These are phyloP conservation scores for Lycodopsis pacificus DNA, from an alignment of 2,797 vertebrate species.

Conservation along the genomic window DNA sequence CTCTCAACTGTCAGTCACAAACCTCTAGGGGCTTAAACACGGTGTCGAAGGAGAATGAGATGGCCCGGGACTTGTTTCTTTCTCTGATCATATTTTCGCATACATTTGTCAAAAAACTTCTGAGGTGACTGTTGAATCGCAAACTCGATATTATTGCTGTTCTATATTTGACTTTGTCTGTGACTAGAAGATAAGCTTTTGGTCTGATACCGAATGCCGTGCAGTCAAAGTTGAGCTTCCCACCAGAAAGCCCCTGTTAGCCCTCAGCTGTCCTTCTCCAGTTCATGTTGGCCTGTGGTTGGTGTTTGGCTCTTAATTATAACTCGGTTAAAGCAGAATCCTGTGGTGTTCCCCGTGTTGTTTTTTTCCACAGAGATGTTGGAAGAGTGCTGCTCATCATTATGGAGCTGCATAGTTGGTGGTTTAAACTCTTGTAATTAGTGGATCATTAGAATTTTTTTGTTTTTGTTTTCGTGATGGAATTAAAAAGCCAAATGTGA, in stretches of 20 bases:
- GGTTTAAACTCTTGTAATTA: constrained; percentile 56
- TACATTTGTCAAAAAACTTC: constrained; percentile 28
- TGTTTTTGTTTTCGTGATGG: constrained; percentile 36
- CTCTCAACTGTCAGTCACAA: constrained; percentile 54
- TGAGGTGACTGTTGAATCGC: constrained; percentile 4
- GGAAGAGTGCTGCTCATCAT: constrained; percentile 47
- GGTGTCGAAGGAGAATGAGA: not conserved
- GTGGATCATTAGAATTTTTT: constrained; percentile 45
- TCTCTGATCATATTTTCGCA: constrained; percentile 1
- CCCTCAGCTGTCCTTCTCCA: constrained; percentile 18
- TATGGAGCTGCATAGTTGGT: constrained; percentile 56
- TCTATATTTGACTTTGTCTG: constrained; percentile 21
- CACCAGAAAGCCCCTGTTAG: constrained; percentile 29
- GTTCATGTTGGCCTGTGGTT: constrained; percentile 55
- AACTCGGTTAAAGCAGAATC: constrained; percentile 51
- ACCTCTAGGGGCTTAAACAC: constrained; percentile 2
- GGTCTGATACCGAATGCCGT: not conserved
- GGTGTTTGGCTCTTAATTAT: constrained; percentile 55
- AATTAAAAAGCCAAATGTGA: constrained; percentile 13
- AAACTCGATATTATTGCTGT: constrained; percentile 23
- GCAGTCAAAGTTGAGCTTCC: constrained; percentile 19
- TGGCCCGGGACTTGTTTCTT: constrained; percentile 5
- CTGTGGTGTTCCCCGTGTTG: constrained; percentile 41
- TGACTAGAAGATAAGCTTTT: constrained; percentile 20
- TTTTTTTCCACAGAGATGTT: not conserved